These are phyloP conservation scores for Saccopteryx leptura DNA, from an alignment of 2,113 vertebrate genomes.

Conservation along the genomic window DNA sequence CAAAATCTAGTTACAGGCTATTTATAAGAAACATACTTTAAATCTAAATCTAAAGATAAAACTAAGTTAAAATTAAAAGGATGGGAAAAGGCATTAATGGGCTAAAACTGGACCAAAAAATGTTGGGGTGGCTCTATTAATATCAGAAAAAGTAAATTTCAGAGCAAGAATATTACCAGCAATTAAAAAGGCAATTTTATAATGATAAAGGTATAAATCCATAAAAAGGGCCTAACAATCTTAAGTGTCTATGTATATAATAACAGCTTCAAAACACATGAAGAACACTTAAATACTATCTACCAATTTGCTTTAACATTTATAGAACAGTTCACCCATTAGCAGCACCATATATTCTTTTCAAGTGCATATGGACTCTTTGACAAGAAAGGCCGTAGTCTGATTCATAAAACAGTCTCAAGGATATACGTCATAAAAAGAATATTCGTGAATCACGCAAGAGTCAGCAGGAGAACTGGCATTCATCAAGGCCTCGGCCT, in stretches of 20 bases:
- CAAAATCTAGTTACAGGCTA: background rate
- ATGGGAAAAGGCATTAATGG: background rate
- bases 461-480: background rate
- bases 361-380: background rate
- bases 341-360: background rate
- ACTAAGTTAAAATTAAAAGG: background rate
- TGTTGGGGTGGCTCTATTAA: background rate
- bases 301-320: background rate
- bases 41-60: slow-evolving; percentile 1
- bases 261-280: background rate
- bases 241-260: background rate
- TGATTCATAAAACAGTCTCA: background rate
- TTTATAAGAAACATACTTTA: slow-evolving; percentile 27
- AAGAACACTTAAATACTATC: background rate
- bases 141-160: background rate
- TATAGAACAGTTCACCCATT: background rate
- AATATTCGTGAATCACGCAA: background rate
- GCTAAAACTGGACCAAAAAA: background rate
- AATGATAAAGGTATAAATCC: background rate
- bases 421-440: background rate
- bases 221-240: background rate
- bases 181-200: slow-evolving; percentile 15
- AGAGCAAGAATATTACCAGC: background rate
- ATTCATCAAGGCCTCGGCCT: background rate
- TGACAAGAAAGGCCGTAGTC: background rate